Percentiles rank a stretch among this genome's conserved stretches.
Evolutionary conservation across 2,113 vertebrate species (phyloP).

Genomic region (Lamprologus lemairii): DNA sequence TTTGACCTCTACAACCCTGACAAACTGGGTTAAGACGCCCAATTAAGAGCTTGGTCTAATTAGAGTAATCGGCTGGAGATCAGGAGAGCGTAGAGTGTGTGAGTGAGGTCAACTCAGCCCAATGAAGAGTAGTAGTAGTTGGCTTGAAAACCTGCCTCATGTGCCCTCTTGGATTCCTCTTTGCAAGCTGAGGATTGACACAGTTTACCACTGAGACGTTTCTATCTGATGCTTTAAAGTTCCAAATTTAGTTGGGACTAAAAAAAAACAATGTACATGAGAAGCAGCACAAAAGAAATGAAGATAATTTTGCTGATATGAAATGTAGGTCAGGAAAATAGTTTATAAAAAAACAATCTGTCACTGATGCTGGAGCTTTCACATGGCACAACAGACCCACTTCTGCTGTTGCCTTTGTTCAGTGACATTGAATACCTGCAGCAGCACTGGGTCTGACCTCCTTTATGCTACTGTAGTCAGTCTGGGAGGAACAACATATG

Average conservation of each 20-base stretch:
- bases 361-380: conserved; percentile 30
- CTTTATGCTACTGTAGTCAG: not conserved
- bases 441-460: not conserved
- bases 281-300: not conserved
- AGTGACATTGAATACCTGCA: not conserved
- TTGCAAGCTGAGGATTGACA: conserved; percentile 20
- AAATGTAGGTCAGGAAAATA: conserved; percentile 46
- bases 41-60: conserved; percentile 47
- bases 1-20: conserved; percentile 17
- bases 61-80: conserved; percentile 30
- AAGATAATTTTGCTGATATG: conserved; percentile 10
- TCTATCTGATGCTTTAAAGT: not conserved
- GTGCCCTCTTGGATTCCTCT: conserved; percentile 3
- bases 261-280: not conserved
- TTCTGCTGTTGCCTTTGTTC: conserved; percentile 25
- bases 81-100: not conserved
- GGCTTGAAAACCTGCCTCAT: not conserved
- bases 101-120: conserved; percentile 7
- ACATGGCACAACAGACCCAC: conserved; percentile 35
- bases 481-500: not conserved
- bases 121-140: conserved; percentile 11
- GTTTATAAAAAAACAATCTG: conserved; percentile 49
- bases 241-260: not conserved
- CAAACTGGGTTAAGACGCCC: conserved; percentile 46
- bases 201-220: not conserved